Evolutionary conservation across 2,888 invertebrate genomes (phyloP).

Genomic region (Pinctada fucata): DNA sequence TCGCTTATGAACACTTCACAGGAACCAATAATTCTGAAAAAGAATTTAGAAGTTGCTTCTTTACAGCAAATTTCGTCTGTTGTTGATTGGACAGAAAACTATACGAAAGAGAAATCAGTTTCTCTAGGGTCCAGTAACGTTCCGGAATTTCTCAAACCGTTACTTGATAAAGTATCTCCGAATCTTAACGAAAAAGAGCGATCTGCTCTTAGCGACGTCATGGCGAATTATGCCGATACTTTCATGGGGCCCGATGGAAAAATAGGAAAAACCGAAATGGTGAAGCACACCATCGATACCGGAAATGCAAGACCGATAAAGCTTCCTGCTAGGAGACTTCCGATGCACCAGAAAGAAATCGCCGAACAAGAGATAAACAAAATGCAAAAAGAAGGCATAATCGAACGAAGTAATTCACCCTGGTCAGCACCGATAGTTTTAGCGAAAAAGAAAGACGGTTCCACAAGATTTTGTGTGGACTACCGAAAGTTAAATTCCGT

Average conservation of each 20-base stretch:
- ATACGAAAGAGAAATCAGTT: too few species aligned
- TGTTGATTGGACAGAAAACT: not conserved
- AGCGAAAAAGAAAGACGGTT: too few species aligned
- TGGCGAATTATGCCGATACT: not conserved
- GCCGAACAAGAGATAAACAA: too few species aligned
- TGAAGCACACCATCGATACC: too few species aligned
- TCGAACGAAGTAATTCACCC: too few species aligned
- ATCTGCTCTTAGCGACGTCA: not conserved
- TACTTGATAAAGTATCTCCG: not conserved
- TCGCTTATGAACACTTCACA: not conserved
- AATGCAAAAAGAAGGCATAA: too few species aligned
- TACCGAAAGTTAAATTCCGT: too few species aligned
- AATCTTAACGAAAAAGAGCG: not conserved
- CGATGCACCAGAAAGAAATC: not conserved
- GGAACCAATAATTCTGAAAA: not conserved
- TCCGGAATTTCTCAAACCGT: not conserved
- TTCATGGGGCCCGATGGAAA: not conserved
- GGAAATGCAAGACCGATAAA: constrained; percentile 7
- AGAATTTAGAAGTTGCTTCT: not conserved
- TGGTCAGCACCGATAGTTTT: too few species aligned
- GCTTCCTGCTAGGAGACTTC: constrained; percentile 1
- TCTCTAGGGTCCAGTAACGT: too few species aligned
- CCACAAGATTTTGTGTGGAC: too few species aligned
- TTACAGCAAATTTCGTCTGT: not conserved
- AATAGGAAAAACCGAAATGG: not conserved